Conservation (phyloP, 35 echinoderm and acorn worm species). For the Heliocidaris erythrogramma region DNA sequence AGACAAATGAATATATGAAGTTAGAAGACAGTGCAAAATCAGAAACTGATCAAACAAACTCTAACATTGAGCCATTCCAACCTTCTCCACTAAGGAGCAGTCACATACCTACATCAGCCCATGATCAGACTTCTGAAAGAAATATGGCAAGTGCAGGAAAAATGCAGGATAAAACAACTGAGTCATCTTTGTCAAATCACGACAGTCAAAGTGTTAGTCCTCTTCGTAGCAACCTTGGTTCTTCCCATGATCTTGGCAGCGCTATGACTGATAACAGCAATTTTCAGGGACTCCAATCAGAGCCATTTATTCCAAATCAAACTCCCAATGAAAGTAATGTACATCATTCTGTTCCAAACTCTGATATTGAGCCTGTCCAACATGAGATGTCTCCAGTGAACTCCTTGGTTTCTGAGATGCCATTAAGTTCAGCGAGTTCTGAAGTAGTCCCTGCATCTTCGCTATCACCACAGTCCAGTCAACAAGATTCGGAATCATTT, state of each 20-base stretch:
- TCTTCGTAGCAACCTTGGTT: background rate
- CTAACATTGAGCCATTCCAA: background rate
- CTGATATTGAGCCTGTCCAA: background rate
- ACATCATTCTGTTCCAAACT: background rate
- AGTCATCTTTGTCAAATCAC: background rate
- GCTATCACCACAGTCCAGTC: background rate
- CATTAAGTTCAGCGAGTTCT: background rate
- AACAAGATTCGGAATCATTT: background rate
- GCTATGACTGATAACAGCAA: background rate
- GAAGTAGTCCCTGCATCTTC: background rate
- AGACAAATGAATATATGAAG: conserved; percentile 24
- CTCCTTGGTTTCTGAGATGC: background rate
- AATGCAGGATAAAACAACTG: background rate
- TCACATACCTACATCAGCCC: background rate
- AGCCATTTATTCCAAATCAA: background rate
- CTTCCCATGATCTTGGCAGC: background rate
- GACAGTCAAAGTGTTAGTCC: background rate
- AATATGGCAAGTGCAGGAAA: background rate
- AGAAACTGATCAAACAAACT: background rate
- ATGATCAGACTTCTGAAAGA: background rate
- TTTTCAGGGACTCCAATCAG: background rate
- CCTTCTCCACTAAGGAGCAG: background rate
- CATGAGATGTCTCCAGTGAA: background rate
- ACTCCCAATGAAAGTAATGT: background rate
- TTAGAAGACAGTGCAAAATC: conserved; percentile 30